Conservation (phyloP, 2,888 invertebrate genomes). For the Acleris sparsana region DNA sequence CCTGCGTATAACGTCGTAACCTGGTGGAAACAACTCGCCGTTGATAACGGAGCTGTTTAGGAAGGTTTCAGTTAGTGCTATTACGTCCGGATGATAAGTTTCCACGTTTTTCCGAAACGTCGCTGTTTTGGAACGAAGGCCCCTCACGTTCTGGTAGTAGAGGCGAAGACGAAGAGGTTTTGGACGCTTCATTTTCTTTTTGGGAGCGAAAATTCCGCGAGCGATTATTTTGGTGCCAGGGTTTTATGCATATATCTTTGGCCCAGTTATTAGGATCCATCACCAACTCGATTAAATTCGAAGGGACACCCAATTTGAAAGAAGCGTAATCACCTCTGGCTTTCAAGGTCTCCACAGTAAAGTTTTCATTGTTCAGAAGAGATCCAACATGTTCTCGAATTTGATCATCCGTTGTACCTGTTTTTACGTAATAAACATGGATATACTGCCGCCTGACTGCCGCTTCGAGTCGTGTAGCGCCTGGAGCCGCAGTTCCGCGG, state of each 20-base stretch:
- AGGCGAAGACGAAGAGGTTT: too few species aligned
- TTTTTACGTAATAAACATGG: too few species aligned
- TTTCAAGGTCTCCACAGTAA: background rate
- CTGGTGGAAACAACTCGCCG: background rate
- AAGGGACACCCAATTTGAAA: background rate
- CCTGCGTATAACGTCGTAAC: background rate
- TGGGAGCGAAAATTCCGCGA: background rate
- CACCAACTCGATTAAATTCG: background rate
- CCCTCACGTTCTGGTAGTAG: background rate
- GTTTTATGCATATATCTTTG: too few species aligned
- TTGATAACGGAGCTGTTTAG: background rate
- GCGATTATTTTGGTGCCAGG: background rate
- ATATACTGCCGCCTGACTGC: too few species aligned
- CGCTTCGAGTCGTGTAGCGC: too few species aligned
- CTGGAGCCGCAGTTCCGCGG: too few species aligned
- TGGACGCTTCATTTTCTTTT: too few species aligned
- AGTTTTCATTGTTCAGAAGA: too few species aligned
- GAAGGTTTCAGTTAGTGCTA: background rate
- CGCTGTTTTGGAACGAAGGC: background rate
- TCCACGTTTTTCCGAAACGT: background rate
- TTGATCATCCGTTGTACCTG: too few species aligned
- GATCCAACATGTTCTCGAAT: too few species aligned
- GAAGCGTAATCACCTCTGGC: background rate
- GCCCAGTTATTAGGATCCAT: background rate
- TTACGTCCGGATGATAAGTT: background rate